Base-by-base conservation (phyloP, 1,140 invertebrate genomes). In the Batillaria attramentaria region DNA sequence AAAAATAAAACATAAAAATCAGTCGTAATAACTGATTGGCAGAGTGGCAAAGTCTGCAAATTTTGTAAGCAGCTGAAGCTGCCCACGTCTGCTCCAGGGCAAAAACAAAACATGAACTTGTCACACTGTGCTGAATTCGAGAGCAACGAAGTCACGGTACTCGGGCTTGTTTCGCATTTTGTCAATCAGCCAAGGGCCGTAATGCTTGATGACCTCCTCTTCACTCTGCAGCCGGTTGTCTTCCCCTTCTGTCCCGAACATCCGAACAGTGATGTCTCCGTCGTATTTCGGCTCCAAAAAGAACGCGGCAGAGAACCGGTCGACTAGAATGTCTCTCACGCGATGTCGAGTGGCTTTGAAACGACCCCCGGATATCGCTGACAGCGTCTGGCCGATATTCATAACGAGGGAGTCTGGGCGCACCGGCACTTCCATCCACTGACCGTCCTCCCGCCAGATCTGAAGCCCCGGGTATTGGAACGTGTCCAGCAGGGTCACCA, bases 321-420 rank as follows among this genome's bases (percentile, higher is more conserved):
- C 83, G 2, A 81, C 57, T 0, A 82, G 79, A n/a, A 83, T 83
- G 73, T 87, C 84, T 37, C 85, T 69, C 5, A 87, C 86, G 16
- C 86, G 73, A 69, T 87, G 86, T 35, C 78, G 54, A 2, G 86
- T 87, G 2, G 86, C 86, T 65, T 84, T 85, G 28, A 85, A 82
- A n/a, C 78, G 76, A 2, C 83, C 84, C 8, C 80, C 81, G 33
- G 83, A 83, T 79, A 85, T 85, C 4, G 79, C 77, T 2, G 84
- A 83, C 57, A 87, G 84, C 24, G 81, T 83, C 54, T 83, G 84
- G 0, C 86, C 86, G 20, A 87, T 87, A 65, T 87, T 87, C 84
- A 87, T 85, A 57, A 87, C 81, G 20, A 87, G 83, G 66, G 82
- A 84, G 72, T 78, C 81, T 5, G 86, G 86, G 20, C 84, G 72